Base-by-base conservation (phyloP, 2,113 vertebrate species). In the Podocnemis expansa region DNA sequence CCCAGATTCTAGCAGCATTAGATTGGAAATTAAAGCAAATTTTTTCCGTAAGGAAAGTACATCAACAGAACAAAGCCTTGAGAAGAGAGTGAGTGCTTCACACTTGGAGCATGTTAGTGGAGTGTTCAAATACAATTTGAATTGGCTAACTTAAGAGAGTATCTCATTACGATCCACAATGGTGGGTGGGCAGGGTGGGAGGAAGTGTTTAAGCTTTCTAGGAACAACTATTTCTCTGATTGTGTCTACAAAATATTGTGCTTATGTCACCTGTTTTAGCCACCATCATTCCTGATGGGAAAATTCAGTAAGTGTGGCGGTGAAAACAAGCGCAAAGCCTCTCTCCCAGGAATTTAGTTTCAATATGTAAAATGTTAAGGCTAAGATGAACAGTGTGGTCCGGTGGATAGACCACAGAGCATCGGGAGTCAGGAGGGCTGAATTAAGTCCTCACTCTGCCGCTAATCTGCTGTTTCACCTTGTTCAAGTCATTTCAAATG, bases 361-460 rank as follows among this genome's bases (percentile, higher is more conserved):
- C 31, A 8, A 70, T 78, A 78, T 4, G 79, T 87, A 29, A 43
- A 43, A 82, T 12, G 10, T 25, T 76, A 43, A 45, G 41, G 73
- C n/a, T 41, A 10, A 73, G n/a, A 4, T 70, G 38, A 70, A 8
- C 24, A 43, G 5, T 10, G 3, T 38, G 19, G 19, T 70, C 63
- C n/a, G 34, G 34, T 38, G 19, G 63, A 10, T 38, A 70, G 63
- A 70, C n/a, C 63, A 38, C n/a, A 70, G 63, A 70, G n/a, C 63
- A 38, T 78, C 0, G 0, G 78, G 5, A 78, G n/a, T 55, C 5
- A 11, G 67, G n/a, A 55, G 25, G 6, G 21, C 34, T 14, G 14
- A 47, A 34, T 78, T 41, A 55, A 27, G 10, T 49, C 7, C 8
- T 80, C 49, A 5, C 55, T 89, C 14, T 45, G 38, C 22, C n/a